Percentiles rank a stretch among this genome's conserved stretches.
Evolutionary conservation across 2,113 vertebrate species (phyloP).

Genomic region (Pterophyllum scalare): DNA sequence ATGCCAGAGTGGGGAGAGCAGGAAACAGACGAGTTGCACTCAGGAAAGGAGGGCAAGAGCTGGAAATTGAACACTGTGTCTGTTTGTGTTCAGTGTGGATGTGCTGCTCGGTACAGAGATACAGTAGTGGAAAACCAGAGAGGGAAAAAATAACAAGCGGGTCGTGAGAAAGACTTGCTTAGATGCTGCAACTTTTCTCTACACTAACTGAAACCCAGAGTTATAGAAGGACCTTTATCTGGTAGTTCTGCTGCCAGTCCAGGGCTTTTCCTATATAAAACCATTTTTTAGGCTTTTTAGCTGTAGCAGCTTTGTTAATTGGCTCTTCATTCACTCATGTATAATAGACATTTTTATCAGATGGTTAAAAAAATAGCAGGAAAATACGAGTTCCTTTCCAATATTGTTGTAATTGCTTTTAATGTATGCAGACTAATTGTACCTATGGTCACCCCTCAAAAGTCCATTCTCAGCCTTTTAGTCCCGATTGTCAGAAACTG

Average conservation of each 20-base stretch:
- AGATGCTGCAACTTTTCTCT: constrained; percentile 13
- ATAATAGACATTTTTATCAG: not conserved
- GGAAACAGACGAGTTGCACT: constrained; percentile 65
- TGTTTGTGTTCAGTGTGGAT: constrained; percentile 34
- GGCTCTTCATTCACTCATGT: not conserved
- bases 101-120: not conserved
- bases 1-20: constrained; percentile 47
- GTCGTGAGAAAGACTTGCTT: constrained; percentile 9
- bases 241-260: not conserved
- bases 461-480: not conserved
- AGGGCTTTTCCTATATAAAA: not conserved
- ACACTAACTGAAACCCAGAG: not conserved
- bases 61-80: constrained; percentile 44
- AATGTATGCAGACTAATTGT: not conserved
- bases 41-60: constrained; percentile 62
- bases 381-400: not conserved
- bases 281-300: not conserved
- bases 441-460: not conserved
- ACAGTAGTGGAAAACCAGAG: constrained; percentile 9
- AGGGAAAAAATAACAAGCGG: not conserved
- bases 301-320: not conserved
- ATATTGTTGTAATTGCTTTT: not conserved
- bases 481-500: not conserved
- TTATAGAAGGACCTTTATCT: not conserved
- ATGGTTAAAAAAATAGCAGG: not conserved